A percentile compares a stretch with the other conserved stretches of the same genome.
These are phyloP conservation scores for Amblyteles armatorius DNA, from an alignment of 2,888 invertebrate species.

Conservation along the genomic window DNA sequence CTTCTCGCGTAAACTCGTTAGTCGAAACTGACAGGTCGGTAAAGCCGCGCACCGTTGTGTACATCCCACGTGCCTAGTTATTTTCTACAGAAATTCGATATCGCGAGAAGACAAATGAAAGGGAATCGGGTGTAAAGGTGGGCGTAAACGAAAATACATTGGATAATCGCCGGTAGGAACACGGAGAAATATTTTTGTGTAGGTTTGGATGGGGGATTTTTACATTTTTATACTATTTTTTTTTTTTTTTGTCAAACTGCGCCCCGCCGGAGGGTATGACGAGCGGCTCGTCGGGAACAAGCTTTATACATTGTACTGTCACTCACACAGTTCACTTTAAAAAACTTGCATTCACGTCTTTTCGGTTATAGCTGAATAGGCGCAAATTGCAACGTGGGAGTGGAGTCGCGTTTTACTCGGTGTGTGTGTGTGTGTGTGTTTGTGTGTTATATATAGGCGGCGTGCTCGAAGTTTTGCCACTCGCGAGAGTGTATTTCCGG, in stretches of 20 bases:
- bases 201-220: neutral
- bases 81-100: slow-evolving; percentile 9
- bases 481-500: slow-evolving; percentile 22
- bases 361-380: slow-evolving; percentile 72
- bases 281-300: slow-evolving; percentile 21
- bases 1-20: slow-evolving; percentile 15
- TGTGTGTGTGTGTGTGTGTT: neutral
- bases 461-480: slow-evolving; percentile 2
- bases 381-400: slow-evolving; percentile 74
- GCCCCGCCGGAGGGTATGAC: slow-evolving; percentile 13
- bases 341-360: slow-evolving; percentile 49
- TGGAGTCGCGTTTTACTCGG: slow-evolving; percentile 43
- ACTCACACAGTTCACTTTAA: slow-evolving; percentile 48
- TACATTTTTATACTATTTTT: slow-evolving; percentile 23
- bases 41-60: neutral
- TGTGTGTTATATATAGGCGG: slow-evolving; percentile 7
- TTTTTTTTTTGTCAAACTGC: neutral
- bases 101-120: slow-evolving; percentile 7
- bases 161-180: neutral
- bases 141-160: neutral
- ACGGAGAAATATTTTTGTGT: neutral
- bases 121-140: neutral
- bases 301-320: slow-evolving; percentile 49
- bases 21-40: slow-evolving; percentile 1
- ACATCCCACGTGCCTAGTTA: neutral